These are phyloP conservation scores for Cirrhinus molitorella DNA, from an alignment of 2,797 vertebrate species.

Conservation along the genomic window DNA sequence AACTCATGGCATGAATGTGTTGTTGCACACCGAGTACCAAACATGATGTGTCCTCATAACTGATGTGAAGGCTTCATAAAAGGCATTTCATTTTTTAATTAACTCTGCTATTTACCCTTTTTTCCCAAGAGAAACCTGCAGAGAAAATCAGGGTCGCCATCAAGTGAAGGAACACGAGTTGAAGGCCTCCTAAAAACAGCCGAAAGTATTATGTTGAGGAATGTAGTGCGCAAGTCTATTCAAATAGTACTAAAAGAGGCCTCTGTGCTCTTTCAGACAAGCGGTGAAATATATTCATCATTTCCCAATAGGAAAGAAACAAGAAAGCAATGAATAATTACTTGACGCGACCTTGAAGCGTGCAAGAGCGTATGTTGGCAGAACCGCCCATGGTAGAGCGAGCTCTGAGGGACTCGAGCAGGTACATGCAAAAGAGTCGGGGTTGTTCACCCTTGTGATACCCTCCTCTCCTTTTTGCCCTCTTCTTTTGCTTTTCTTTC, in stretches of 20 bases:
- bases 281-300: conserved; percentile 35
- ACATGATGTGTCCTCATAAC: background rate
- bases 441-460: conserved; percentile 17
- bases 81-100: background rate
- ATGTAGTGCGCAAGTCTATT: background rate
- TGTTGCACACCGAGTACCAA: background rate
- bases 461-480: background rate
- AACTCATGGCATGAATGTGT: background rate
- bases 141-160: background rate
- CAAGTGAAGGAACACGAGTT: background rate
- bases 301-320: conserved; percentile 36
- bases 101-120: background rate
- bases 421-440: conserved; percentile 20
- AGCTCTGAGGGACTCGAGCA: background rate
- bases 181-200: background rate
- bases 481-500: background rate
- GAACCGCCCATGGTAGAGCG: background rate
- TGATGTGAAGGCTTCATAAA: background rate
- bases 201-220: background rate
- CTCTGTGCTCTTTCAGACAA: conserved; percentile 23
- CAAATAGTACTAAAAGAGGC: conserved; percentile 5
- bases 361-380: background rate
- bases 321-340: conserved; percentile 37
- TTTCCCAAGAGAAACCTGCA: background rate
- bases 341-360: conserved; percentile 14